Conservation (phyloP, 2,113 vertebrate species). For the Onychostoma macrolepis region DNA sequence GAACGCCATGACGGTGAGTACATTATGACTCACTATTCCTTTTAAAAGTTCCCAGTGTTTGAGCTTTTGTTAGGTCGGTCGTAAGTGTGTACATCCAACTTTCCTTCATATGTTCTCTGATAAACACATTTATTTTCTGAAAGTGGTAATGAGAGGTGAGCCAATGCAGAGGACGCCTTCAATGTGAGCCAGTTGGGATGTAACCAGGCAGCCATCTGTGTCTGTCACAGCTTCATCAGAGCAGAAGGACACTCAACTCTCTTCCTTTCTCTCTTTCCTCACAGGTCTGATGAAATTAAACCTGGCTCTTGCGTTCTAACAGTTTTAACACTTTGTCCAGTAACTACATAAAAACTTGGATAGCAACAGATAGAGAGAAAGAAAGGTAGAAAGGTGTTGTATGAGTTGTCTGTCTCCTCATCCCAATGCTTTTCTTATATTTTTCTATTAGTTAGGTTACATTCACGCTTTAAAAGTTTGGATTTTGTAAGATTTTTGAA, state of each 20-base stretch:
- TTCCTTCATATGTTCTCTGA: slow-evolving; percentile 2
- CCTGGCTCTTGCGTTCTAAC: slow-evolving; percentile 30
- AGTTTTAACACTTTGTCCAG: slow-evolving; percentile 42
- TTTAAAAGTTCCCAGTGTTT: not conserved
- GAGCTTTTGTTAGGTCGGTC: not conserved
- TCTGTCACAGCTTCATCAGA: slow-evolving; percentile 47
- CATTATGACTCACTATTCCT: not conserved
- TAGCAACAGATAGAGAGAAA: not conserved
- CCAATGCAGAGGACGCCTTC: slow-evolving; percentile 52
- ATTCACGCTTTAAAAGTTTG: not conserved
- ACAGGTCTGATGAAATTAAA: slow-evolving; percentile 43
- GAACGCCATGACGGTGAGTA: not conserved
- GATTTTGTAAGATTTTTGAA: not conserved
- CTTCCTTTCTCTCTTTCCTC: slow-evolving; percentile 9
- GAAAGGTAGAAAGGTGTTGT: not conserved
- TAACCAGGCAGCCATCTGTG: slow-evolving; percentile 39
- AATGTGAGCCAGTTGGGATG: slow-evolving; percentile 43
- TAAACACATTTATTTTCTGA: slow-evolving; percentile 20
- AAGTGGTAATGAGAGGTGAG: slow-evolving; percentile 26
- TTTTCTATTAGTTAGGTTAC: not conserved
- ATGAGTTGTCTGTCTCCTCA: not conserved
- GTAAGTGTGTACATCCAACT: not conserved
- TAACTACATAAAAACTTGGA: not conserved
- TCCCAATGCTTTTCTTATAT: not conserved
- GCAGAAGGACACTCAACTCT: slow-evolving; percentile 36